Conservation (phyloP, 2,888 invertebrate species). For the Theristus sp. region DNA sequence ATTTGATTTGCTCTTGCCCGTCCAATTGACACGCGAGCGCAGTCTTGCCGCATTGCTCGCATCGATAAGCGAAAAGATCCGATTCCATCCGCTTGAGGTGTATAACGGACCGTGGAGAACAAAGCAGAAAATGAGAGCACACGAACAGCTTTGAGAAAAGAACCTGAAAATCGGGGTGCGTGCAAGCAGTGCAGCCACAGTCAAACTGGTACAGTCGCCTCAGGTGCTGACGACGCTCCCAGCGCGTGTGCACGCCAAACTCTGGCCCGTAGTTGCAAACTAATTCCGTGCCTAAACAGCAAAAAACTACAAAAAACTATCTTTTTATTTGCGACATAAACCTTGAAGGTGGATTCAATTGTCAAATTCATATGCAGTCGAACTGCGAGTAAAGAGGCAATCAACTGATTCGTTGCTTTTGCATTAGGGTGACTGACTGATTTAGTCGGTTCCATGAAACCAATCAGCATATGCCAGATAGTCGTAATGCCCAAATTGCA, state of each 20-base stretch:
- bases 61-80: background rate
- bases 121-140: background rate
- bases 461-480: too few relatives aligned
- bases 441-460: too few relatives aligned
- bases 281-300: background rate
- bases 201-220: background rate
- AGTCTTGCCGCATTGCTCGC: background rate
- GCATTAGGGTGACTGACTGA: too few relatives aligned
- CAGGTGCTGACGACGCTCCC: background rate
- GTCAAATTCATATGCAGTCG: too few relatives aligned
- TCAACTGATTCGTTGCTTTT: background rate
- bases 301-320: too few relatives aligned
- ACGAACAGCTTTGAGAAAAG: background rate
- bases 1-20: background rate
- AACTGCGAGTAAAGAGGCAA: too few relatives aligned
- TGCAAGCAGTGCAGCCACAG: background rate
- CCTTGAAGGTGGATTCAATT: too few relatives aligned
- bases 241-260: background rate
- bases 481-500: too few relatives aligned
- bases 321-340: too few relatives aligned
- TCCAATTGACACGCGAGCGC: background rate
- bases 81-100: background rate
- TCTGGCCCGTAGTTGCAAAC: background rate
- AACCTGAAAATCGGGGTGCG: background rate
- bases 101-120: too few relatives aligned